Evolutionary conservation across 2,113 vertebrate species (phyloP).

Genomic region (Neodon shergylaensis): DNA sequence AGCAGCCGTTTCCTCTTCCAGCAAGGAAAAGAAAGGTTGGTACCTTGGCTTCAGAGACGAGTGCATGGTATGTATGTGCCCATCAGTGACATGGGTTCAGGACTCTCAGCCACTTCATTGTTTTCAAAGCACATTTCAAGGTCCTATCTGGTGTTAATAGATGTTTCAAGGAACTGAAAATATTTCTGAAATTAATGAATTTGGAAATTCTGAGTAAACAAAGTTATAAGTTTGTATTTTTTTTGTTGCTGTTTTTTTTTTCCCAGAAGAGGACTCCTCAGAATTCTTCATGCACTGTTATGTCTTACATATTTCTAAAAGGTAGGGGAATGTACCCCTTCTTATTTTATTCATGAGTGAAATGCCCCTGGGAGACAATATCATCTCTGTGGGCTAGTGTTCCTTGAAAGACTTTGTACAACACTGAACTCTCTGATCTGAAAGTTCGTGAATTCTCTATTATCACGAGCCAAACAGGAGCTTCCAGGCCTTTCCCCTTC

Average conservation of each 20-base stretch:
- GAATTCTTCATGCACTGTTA: not conserved
- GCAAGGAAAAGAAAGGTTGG: rapidly evolving
- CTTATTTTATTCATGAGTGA: not conserved
- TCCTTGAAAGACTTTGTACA: slow-evolving; percentile 41
- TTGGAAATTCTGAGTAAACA: not conserved
- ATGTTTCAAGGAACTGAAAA: not conserved
- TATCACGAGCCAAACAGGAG: slow-evolving; percentile 21
- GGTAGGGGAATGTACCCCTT: not conserved
- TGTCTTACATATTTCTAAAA: not conserved
- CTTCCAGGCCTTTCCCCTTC: slow-evolving; percentile 25
- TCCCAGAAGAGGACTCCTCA: not conserved
- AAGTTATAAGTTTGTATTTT: not conserved
- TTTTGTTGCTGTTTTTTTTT: not conserved
- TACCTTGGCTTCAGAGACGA: not conserved
- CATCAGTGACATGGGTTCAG: rapidly evolving
- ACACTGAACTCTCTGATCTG: not conserved
- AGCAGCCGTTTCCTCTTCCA: not conserved
- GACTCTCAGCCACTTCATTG: not conserved
- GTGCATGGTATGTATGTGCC: rapidly evolving
- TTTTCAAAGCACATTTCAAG: not conserved
- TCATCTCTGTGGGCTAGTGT: slow-evolving; percentile 40
- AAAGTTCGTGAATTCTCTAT: slow-evolving; percentile 38
- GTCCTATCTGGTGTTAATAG: not conserved
- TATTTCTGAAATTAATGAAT: not conserved
- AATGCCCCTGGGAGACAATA: not conserved